Evolutionary conservation across 2,888 invertebrate genomes (phyloP), one percentile per base, ranked within the genome.

Genomic region (Gymnosoma rotundatum): DNA sequence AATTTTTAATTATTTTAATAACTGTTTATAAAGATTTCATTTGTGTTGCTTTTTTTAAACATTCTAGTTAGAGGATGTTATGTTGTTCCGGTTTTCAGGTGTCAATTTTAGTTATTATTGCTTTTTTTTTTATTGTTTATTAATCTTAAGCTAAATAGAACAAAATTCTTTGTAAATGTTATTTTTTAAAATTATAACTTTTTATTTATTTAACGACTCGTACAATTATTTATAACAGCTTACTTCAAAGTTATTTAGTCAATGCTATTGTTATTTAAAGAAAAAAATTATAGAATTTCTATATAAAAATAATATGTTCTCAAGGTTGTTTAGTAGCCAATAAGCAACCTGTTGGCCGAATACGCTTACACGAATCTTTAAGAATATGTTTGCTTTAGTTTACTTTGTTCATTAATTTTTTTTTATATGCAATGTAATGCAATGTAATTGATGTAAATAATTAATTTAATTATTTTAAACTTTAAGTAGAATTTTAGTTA

Each of bases 291-390:
- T n/a, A 61, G 21, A 56, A 56, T 56, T 69, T 69, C 42, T 69
- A 69, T 58, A 45, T 18, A 81, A 63, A 32, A 73, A 45, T n/a
- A 67, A 8, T 81, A 81, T 64, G 50, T 32, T 32, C 58, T 81
- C 81, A 81, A 81, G 81, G 81, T 70, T 58, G 75, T 81, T 81
- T 64, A 75, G 58, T 75, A 50, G 75, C 75, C 75, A 75, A 58
- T 14, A 64, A 54, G 16, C 54, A 74, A 74, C 54, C 52, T 63
- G 64, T 70, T 81, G 75, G 75, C 81, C 75, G 81, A 56, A 52
- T 50, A 54, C 63, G 61, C 74, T 74, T 38, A 50, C 20, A n/a
- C 54, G 21, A 73, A 52, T 42, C 50, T 67, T 80, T 67, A 42
- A 20, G 18, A 38, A 52, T 66, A 32, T 32, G 21, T 74, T 74